phyloP scores from a whole-genome alignment of 2,888 invertebrate genomes.

The Acronicta leporina region DNA sequence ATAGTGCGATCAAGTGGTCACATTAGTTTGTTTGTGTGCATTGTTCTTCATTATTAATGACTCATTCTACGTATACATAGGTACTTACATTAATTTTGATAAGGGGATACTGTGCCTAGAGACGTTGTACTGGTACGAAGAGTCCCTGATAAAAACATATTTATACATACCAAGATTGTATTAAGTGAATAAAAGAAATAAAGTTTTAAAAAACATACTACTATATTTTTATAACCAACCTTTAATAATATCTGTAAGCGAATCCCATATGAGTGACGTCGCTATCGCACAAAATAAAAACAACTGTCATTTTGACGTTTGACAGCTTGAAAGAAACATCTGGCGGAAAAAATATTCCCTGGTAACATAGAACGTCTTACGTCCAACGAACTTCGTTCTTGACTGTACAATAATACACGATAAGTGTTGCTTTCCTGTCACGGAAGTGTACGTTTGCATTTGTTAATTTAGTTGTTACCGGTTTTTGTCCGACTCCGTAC shows the following conservation, averaged over 20 bases:
- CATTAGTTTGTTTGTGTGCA: too few species aligned
- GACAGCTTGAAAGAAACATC: conserved; percentile 32
- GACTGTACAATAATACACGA: conserved; percentile 68
- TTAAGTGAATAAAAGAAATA: too few species aligned
- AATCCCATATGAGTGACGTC: conserved; percentile 13
- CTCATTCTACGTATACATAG: too few species aligned
- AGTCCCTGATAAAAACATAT: too few species aligned
- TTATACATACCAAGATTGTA: too few species aligned
- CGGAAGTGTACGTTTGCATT: conserved; percentile 75
- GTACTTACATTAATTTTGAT: too few species aligned
- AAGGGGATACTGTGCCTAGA: too few species aligned
- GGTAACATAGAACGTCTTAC: conserved; percentile 46
- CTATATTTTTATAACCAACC: neutral
- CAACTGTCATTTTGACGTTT: conserved; percentile 35
- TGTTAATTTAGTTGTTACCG: conserved; percentile 79
- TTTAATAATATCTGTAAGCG: conserved; percentile 23
- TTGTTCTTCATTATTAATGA: too few species aligned
- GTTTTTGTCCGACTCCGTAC: conserved; percentile 63
- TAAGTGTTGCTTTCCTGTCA: conserved; percentile 84
- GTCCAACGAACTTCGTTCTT: conserved; percentile 52
- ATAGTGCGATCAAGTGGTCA: too few species aligned
- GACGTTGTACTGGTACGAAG: too few species aligned
- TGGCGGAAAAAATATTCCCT: conserved; percentile 26
- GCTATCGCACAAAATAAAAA: conserved; percentile 26
- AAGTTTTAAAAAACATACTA: too few species aligned